Evolutionary conservation across 2,113 vertebrate species (phyloP), one percentile per base, ranked within the genome.

Genomic region (Chiloscyllium plagiosum): DNA sequence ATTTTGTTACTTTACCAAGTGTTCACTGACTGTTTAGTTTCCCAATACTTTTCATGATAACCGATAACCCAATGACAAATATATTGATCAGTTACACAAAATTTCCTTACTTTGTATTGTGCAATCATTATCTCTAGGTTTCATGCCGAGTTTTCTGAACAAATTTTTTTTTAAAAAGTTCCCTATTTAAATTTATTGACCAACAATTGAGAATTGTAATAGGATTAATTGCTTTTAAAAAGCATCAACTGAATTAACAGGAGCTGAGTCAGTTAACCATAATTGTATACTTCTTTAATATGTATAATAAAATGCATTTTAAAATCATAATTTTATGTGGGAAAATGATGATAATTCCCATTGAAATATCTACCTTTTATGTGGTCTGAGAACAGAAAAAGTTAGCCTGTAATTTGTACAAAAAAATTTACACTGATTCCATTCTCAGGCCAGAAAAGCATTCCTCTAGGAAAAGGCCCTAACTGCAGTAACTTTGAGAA

Each of bases 401-500:
- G 66, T 52, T 72, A 72, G 69, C 92, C 92, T 69, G 66, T 66
- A 94, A 69, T 95, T 95, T 95, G 42, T 95, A 95, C 94, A 95
- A 95, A 76, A 61, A 95, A 52, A 72, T 72, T 95, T 95, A 76
- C 69, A 95, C 42, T 70, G 50, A n/a, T 95, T 95, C 69, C 94
- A 95, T 6, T 95, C 94, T 95, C 94, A 95, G 94, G 52, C 94
- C 93, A 70, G 42, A 72, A 95, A 61, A 95, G 47, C 42, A 50
- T 95, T 95, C 69, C 69, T 69, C 50, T 52, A 52, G 42, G 69
- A 95, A 95, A 95, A 95, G 94, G 69, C 69, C 94, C 94, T 52
- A 95, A 95, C 94, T 95, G 94, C 68, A 72, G 94, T 95, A 70
- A 95, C 69, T 95, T 61, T 72, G 94, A 76, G 69, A 95, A 95